Base-by-base conservation (phyloP, 1,140 invertebrate genomes). In the Drosophila pallidifrons region DNA sequence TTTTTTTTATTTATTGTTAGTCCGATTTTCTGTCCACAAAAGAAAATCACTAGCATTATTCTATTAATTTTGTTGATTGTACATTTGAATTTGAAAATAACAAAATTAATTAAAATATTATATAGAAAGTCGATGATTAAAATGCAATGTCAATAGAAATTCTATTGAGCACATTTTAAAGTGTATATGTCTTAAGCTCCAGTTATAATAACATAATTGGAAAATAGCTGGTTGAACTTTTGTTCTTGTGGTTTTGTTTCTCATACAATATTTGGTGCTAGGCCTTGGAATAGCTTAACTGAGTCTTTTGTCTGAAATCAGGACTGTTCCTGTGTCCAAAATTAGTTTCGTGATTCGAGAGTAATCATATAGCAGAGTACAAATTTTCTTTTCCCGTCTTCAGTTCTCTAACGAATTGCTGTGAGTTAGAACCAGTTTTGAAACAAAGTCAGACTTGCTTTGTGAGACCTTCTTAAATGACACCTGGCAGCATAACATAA, bases 191-290 rank as follows among this genome's bases (percentile, higher is more conserved):
- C 5, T 49, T 35, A 59, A 43, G 38, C 61, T 61, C 25, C 43
- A 54, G n/a, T 8, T 52, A 63, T 75, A 75, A 75, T 75, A 65
- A 75, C 60, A 71, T 75, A 71, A 75, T 75, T 75, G 59, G 60
- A 71, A 75, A 65, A 30, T 32, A 60, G 59, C 35, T 64, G 28
- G 35, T 60, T 25, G 15, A 2, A 38, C 38, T 10, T 41, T n/a
- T 32, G 20, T 49, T 13, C 43, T 68, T 67, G 46, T 49, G 41
- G 49, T 55, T 66, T 43, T 63, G 41, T 55, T 55, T 15, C 43
- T 43, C 67, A 47, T 46, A 64, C 43, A 49, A 32, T 35, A 52
- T 64, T 52, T 10, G 41, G 13, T 32, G 20, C 57, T 54, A 60
- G 57, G 55, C 46, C 55, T 25, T 72, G 65, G 55, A 60, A 73